Conservation (phyloP, 2,113 vertebrate species). For the Oncorhynchus mykiss region DNA sequence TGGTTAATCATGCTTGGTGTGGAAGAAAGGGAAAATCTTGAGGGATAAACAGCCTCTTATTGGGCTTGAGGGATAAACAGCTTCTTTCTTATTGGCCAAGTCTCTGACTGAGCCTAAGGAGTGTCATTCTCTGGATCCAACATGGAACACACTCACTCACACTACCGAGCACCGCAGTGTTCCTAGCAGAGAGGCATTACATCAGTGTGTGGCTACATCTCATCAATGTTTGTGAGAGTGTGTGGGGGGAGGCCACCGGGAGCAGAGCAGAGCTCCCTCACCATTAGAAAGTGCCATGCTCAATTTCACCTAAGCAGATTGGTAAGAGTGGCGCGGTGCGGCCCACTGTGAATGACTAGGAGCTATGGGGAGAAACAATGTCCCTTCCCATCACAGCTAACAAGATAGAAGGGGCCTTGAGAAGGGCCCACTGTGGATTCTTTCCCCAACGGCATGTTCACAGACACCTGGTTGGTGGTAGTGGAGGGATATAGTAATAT, state of each 20-base stretch:
- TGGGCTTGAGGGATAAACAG: too few relatives aligned
- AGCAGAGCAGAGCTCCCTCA: constrained; percentile 1
- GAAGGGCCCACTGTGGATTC: constrained; percentile 24
- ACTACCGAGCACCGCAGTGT: constrained; percentile 21
- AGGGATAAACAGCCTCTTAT: constrained; percentile 27
- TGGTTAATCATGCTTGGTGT: constrained; percentile 44
- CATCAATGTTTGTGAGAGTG: constrained; percentile 22
- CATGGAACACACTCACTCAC: constrained; percentile 4
- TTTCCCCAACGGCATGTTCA: constrained; percentile 25
- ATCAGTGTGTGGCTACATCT: constrained; percentile 22
- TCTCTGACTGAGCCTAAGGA: constrained; percentile 8
- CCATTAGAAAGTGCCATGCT: constrained; percentile 35
- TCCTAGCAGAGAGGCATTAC: constrained; percentile 33
- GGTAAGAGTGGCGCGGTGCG: constrained; percentile 32
- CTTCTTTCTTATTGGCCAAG: not conserved
- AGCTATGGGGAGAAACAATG: constrained; percentile 28
- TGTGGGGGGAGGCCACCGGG: constrained; percentile 18
- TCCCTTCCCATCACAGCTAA: constrained; percentile 45
- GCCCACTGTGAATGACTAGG: constrained; percentile 34
- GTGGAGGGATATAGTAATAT: constrained; percentile 22
- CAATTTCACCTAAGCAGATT: constrained; percentile 36
- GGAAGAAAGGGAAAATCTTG: constrained; percentile 34
- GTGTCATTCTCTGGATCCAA: constrained; percentile 22
- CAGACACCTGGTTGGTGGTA: constrained; percentile 41
- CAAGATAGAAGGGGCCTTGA: constrained; percentile 38